Evolutionary conservation across 2,888 invertebrate species (phyloP).

Genomic region (Drosophila tanythrix): DNA sequence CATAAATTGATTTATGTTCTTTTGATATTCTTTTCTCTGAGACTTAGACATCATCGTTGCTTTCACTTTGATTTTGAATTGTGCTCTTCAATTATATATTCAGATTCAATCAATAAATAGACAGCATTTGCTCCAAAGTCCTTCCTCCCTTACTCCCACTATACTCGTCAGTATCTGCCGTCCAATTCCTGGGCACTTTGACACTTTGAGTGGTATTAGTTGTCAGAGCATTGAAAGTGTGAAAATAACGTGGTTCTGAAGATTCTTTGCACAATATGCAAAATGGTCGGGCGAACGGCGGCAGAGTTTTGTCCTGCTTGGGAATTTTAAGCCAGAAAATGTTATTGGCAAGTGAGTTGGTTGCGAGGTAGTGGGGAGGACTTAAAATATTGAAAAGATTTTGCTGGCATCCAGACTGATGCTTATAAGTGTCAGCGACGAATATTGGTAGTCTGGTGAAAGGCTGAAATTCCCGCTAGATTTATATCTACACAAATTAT

Average conservation of each 20-base stretch:
- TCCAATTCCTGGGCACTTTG: slow-evolving; percentile 49
- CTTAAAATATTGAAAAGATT: slow-evolving; percentile 21
- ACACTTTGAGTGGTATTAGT: slow-evolving; percentile 70
- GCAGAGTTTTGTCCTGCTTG: slow-evolving; percentile 2
- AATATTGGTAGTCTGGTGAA: not conserved
- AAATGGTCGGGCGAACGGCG: not conserved
- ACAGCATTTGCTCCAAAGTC: slow-evolving; percentile 24
- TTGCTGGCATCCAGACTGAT: slow-evolving; percentile 13
- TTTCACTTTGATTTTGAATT: slow-evolving; percentile 44
- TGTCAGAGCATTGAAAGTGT: slow-evolving; percentile 54
- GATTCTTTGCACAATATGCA: slow-evolving; percentile 58
- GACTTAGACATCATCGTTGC: not conserved
- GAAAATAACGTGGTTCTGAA: slow-evolving; percentile 48
- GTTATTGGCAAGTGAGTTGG: slow-evolving; percentile 29
- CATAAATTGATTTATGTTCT: slow-evolving; percentile 10
- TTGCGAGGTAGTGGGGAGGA: not conserved
- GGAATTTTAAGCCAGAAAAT: slow-evolving; percentile 34
- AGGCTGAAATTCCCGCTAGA: not conserved
- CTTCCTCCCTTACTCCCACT: not conserved
- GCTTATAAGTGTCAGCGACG: slow-evolving; percentile 9
- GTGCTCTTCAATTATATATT: slow-evolving; percentile 56
- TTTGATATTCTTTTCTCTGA: not conserved
- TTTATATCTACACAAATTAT: not conserved
- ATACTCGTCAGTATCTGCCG: not conserved
- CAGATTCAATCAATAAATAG: slow-evolving; percentile 60